Percentiles rank a stretch among this genome's conserved stretches.
Evolutionary conservation across 2,888 invertebrate genomes (phyloP).

Genomic region (Zootermopsis nevadensis): DNA sequence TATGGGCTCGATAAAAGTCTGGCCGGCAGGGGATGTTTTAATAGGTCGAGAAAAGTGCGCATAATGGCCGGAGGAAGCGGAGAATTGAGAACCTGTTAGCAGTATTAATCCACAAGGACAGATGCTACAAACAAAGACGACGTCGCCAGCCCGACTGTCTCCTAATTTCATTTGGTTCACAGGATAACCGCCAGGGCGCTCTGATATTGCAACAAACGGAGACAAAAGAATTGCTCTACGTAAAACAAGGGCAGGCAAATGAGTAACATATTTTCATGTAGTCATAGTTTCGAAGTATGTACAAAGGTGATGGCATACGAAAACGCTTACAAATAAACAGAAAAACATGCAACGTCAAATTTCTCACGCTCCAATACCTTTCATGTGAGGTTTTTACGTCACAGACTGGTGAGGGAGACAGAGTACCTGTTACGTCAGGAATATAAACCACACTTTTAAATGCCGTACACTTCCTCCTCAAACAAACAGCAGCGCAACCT

Average conservation of each 20-base stretch:
- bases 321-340: neutral
- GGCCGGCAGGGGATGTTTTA: too few species aligned
- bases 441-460: conserved; percentile 18
- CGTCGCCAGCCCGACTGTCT: too few species aligned
- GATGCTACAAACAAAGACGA: too few species aligned
- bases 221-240: too few species aligned
- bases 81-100: too few species aligned
- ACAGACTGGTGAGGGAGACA: neutral
- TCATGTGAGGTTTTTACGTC: neutral
- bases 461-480: neutral
- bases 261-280: neutral
- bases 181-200: too few species aligned
- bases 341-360: neutral
- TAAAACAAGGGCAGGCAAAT: too few species aligned
- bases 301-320: neutral
- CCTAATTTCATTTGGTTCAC: too few species aligned
- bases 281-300: neutral
- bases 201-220: too few species aligned
- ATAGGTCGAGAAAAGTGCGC: neutral
- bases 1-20: too few species aligned
- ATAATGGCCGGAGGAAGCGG: neutral
- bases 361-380: conserved; percentile 5
- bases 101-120: too few species aligned
- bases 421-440: neutral
- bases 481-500: neutral